These are phyloP conservation scores for Dunckerocampus dactyliophorus DNA, from an alignment of 2,113 vertebrate genomes.

Conservation along the genomic window DNA sequence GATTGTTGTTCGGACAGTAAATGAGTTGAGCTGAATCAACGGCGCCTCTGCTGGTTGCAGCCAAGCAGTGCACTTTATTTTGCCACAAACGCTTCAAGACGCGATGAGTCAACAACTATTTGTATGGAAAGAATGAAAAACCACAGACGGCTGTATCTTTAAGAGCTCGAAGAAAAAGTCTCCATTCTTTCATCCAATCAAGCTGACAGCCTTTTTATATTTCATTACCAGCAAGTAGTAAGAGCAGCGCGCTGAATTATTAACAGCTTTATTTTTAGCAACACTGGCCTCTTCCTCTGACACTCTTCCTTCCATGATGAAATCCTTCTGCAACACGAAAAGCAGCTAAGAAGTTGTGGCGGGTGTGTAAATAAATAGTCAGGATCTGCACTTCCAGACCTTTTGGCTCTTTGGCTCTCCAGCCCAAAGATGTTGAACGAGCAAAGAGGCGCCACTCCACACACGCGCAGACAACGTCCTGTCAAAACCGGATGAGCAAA, in stretches of 20 bases:
- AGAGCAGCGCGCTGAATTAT: slow-evolving; percentile 67
- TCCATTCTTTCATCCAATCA: slow-evolving; percentile 68
- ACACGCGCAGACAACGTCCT: slow-evolving; percentile 31
- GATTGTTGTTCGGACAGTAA: too few species aligned
- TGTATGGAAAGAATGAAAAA: background rate
- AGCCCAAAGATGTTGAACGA: slow-evolving; percentile 5
- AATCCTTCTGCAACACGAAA: slow-evolving; percentile 67
- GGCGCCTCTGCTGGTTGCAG: too few species aligned
- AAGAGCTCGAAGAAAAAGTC: slow-evolving; percentile 45
- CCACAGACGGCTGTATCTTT: slow-evolving; percentile 19
- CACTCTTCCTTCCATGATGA: slow-evolving; percentile 67
- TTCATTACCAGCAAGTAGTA: slow-evolving; percentile 71
- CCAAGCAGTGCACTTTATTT: too few species aligned
- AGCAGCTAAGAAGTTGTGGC: slow-evolving; percentile 34
- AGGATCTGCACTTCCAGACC: slow-evolving; percentile 29
- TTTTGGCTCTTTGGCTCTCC: slow-evolving; percentile 25
- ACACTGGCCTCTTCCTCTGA: slow-evolving; percentile 56
- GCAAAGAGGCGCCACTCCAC: slow-evolving; percentile 16
- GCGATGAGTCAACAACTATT: too few species aligned
- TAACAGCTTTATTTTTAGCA: slow-evolving; percentile 70
- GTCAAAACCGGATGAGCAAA: slow-evolving; percentile 57
- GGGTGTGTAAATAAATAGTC: slow-evolving; percentile 29
- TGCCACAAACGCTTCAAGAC: too few species aligned
- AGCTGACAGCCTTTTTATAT: slow-evolving; percentile 69
- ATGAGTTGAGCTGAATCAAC: too few species aligned